phyloP scores from a whole-genome alignment of 2,113 vertebrate species.

The Crotalus viridis region DNA sequence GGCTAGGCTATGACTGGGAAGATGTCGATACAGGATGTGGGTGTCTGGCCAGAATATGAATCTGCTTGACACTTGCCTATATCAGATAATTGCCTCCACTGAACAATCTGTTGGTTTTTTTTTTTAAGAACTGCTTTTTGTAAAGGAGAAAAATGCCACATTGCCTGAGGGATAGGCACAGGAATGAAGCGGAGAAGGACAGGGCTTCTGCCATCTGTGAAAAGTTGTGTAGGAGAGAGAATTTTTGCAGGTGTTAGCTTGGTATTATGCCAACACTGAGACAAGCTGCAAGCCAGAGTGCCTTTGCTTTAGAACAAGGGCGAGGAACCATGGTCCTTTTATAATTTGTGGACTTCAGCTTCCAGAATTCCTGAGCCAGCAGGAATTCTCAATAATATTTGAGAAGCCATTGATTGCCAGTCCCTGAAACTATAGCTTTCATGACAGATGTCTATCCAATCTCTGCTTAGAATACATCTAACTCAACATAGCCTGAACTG shows the following conservation, averaged over 20 bases:
- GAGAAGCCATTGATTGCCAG: neutral
- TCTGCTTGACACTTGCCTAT: neutral
- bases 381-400: neutral
- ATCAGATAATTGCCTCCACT: neutral
- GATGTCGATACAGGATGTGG: neutral
- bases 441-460: neutral
- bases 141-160: neutral
- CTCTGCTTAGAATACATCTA: neutral
- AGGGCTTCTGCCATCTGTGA: neutral
- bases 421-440: neutral
- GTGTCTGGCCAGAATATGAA: neutral
- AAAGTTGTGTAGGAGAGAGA: neutral
- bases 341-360: neutral
- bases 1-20: neutral
- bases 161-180: neutral
- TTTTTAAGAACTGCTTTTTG: neutral
- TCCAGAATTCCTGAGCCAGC: neutral
- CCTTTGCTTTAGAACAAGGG: neutral
- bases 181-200: neutral
- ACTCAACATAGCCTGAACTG: neutral
- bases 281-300: neutral
- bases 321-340: neutral
- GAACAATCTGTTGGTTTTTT: neutral
- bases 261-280: neutral
- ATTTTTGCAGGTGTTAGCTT: neutral